Percentiles rank a stretch among this genome's conserved stretches.
These are phyloP conservation scores for Ectemnius lituratus DNA, from an alignment of 2,888 invertebrate genomes.

Conservation along the genomic window DNA sequence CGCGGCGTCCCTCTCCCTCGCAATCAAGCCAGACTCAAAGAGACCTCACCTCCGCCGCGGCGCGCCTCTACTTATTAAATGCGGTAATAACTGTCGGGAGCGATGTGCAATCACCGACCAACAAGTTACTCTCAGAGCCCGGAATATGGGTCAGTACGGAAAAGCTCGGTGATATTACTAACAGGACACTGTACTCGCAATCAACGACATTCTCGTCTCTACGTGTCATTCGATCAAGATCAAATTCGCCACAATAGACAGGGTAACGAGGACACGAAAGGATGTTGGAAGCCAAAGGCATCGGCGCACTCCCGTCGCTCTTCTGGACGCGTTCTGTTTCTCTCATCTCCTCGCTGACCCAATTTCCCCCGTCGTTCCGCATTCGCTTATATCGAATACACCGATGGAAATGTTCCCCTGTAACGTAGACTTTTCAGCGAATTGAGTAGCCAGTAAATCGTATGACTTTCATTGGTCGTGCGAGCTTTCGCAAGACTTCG, in stretches of 20 bases:
- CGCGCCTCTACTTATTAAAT: slow-evolving; percentile 54
- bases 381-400: no score
- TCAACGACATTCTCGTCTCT: slow-evolving; percentile 29
- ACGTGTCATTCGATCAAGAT: neutral
- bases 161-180: slow-evolving; percentile 20
- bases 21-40: slow-evolving; percentile 22
- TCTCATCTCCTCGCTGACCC: slow-evolving; percentile 19
- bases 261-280: slow-evolving; percentile 14
- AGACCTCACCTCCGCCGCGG: slow-evolving; percentile 42
- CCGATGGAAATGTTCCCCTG: no score
- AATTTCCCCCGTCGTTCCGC: slow-evolving; percentile 17
- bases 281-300: no score
- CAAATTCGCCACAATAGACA: neutral
- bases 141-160: slow-evolving; percentile 36
- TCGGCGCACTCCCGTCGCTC: no score
- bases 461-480: no score
- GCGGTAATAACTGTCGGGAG: slow-evolving; percentile 51
- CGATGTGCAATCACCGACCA: slow-evolving; percentile 46
- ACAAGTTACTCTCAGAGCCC: slow-evolving; percentile 52
- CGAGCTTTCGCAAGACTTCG: neutral
- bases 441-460: no score
- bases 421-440: neutral
- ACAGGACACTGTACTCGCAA: slow-evolving; percentile 7
- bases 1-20: slow-evolving; percentile 11
- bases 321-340: no score